Evolutionary conservation across 64 coral and sea anemone genomes (phyloP).

Genomic region (Astreopora myriophthalma): DNA sequence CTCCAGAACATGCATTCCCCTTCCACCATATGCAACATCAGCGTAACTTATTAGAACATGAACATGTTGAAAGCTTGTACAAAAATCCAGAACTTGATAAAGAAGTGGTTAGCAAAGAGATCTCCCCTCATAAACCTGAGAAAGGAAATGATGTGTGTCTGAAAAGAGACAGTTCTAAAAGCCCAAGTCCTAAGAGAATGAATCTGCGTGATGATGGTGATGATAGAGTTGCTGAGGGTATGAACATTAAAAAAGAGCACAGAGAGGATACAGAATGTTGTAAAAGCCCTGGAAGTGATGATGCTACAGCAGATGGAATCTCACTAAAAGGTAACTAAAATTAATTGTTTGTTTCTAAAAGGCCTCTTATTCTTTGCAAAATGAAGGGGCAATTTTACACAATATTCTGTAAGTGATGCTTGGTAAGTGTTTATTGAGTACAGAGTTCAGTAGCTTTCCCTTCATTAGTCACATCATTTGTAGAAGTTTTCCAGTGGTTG

Average conservation of each 20-base stretch:
- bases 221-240: slow-evolving; percentile 13
- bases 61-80: slow-evolving; percentile 81
- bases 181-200: slow-evolving; percentile 73
- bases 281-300: slow-evolving; percentile 46
- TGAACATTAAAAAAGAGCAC: slow-evolving; percentile 81
- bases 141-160: slow-evolving; percentile 36
- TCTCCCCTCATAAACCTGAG: slow-evolving; percentile 60
- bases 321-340: neutral
- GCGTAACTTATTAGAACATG: slow-evolving; percentile 75
- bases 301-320: neutral
- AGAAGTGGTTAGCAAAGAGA: slow-evolving; percentile 61
- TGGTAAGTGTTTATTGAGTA: no score
- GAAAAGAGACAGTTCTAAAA: slow-evolving; percentile 46
- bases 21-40: slow-evolving; percentile 91
- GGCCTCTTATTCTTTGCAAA: neutral
- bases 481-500: neutral
- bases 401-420: neutral
- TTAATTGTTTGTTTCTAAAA: neutral
- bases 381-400: no score
- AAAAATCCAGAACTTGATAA: slow-evolving; percentile 57
- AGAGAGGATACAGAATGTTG: slow-evolving; percentile 52
- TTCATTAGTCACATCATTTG: no score
- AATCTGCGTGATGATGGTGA: slow-evolving; percentile 39
- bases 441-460: neutral
- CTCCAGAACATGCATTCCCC: slow-evolving; percentile 85